Evolutionary conservation across 2,113 vertebrate genomes (phyloP).

Genomic region (Poecile atricapillus): DNA sequence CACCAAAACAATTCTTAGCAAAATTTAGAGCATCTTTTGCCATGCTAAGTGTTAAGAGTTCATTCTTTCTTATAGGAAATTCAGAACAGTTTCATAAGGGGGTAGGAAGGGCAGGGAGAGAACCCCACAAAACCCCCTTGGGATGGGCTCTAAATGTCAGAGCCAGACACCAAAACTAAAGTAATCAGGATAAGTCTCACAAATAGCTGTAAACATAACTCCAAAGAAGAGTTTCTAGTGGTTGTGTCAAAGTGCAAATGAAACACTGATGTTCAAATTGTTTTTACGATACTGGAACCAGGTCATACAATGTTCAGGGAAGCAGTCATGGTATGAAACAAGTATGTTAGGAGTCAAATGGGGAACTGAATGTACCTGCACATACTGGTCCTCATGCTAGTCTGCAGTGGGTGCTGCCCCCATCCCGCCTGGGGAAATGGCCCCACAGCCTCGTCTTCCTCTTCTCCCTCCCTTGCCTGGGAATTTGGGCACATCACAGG

Average conservation of each 20-base stretch:
- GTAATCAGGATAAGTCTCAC: background rate
- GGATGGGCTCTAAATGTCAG: background rate
- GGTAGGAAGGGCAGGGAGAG: too few relatives aligned
- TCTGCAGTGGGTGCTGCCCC: background rate
- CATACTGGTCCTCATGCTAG: background rate
- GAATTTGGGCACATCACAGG: rapidly evolving
- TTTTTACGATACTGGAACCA: background rate
- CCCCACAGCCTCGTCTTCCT: too few relatives aligned
- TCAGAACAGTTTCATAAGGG: background rate
- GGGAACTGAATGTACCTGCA: background rate
- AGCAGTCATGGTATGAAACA: background rate
- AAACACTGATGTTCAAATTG: background rate
- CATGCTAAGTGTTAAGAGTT: background rate
- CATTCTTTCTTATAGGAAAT: background rate
- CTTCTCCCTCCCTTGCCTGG: background rate
- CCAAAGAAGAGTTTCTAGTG: background rate
- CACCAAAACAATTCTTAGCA: background rate
- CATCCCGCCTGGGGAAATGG: rapidly evolving
- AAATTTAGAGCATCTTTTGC: background rate
- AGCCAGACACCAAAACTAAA: background rate
- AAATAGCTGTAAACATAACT: background rate
- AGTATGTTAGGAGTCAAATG: background rate
- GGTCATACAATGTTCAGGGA: background rate
- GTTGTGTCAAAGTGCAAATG: background rate
- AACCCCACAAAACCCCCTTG: background rate